These are phyloP conservation scores for Anhinga rufa DNA, from an alignment of 2,113 vertebrate genomes.

Conservation along the genomic window DNA sequence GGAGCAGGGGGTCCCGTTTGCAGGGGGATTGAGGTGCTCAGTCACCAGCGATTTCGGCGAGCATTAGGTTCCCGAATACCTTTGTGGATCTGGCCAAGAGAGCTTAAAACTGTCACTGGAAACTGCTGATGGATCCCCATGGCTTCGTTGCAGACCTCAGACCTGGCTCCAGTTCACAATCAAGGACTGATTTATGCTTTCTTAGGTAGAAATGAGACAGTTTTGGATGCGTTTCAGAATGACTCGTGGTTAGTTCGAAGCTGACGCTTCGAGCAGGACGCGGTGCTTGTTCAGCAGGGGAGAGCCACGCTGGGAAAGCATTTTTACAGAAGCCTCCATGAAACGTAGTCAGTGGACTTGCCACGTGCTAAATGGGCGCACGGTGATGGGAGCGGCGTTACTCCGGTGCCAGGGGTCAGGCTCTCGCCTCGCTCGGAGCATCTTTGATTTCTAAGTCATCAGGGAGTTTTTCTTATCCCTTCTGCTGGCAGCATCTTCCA, in stretches of 20 bases:
- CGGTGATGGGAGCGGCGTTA: accelerated
- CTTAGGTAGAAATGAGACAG: neutral
- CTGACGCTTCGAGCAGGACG: neutral
- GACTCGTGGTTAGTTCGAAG: neutral
- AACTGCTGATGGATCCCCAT: neutral
- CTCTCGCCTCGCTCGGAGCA: accelerated
- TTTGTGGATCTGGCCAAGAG: neutral
- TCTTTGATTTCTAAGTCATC: neutral
- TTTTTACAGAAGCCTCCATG: neutral
- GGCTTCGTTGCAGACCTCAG: neutral
- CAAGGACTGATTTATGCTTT: neutral
- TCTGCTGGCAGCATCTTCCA: neutral
- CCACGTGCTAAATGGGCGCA: accelerated
- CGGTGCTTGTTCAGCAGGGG: neutral
- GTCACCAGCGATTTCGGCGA: accelerated
- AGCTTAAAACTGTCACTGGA: neutral
- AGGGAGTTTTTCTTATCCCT: neutral
- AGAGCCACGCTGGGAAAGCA: neutral
- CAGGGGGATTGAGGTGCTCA: neutral
- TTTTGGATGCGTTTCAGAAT: neutral
- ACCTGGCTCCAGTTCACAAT: neutral
- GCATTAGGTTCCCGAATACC: neutral
- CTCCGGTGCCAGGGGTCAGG: accelerated
- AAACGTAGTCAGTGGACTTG: accelerated
- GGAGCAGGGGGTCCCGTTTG: neutral